Conservation (phyloP, 2,797 vertebrate species). For the Ceyx erithaca region DNA sequence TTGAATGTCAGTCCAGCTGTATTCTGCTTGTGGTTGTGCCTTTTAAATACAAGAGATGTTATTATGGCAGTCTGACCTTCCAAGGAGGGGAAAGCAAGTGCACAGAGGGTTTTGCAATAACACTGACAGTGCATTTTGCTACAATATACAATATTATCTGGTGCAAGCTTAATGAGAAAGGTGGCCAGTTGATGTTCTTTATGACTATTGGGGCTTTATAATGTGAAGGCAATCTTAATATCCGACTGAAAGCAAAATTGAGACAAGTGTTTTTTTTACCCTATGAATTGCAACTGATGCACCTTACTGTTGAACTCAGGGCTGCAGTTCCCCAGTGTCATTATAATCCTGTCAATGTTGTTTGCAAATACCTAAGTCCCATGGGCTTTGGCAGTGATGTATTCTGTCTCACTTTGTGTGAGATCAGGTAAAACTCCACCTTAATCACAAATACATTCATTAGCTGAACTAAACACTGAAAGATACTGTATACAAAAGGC, state of each 20-base stretch:
- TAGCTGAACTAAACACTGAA: slow-evolving; percentile 56
- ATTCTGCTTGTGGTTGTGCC: not conserved
- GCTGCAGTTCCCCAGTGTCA: not conserved
- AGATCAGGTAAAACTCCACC: not conserved
- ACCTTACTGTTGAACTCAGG: not conserved
- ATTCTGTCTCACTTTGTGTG: not conserved
- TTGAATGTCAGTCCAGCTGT: not conserved
- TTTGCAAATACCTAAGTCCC: not conserved
- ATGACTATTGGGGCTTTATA: not conserved
- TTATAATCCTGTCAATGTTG: not conserved
- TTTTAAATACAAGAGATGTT: not conserved
- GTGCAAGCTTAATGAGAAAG: not conserved
- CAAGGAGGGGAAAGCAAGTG: not conserved
- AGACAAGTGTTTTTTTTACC: not conserved
- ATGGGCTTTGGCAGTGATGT: not conserved
- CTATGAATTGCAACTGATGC: not conserved
- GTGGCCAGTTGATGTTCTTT: not conserved
- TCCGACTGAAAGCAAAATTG: not conserved
- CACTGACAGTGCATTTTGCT: not conserved
- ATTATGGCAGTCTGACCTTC: not conserved
- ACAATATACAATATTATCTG: not conserved
- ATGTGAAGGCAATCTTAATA: not conserved
- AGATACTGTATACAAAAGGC: slow-evolving; percentile 5
- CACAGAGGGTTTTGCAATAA: not conserved
- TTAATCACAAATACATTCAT: slow-evolving; percentile 14